A percentile compares a stretch with the other conserved stretches of the same genome.
phyloP scores from a whole-genome alignment of 30 jellyfish, hydroid and myxozoan genomes.

The Cassiopea xamachana region DNA sequence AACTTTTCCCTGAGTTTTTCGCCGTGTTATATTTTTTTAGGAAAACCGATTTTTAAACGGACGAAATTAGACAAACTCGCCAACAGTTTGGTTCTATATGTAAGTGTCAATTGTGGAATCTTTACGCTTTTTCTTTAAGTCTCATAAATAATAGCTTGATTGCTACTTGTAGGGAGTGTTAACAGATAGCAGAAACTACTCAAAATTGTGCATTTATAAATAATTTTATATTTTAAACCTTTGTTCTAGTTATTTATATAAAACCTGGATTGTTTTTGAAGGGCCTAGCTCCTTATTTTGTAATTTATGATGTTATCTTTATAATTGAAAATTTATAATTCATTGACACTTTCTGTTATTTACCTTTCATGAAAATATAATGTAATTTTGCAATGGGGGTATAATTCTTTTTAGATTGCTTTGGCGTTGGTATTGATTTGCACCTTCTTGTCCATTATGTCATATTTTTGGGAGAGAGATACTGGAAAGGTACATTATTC shows the following conservation, averaged over 20 bases:
- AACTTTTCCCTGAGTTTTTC: too few relatives aligned
- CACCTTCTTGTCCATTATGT: conserved; percentile 92
- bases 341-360: too few relatives aligned
- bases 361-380: too few relatives aligned
- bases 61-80: conserved; percentile 88
- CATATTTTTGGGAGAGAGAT: conserved; percentile 89
- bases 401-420: conserved; percentile 80
- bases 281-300: too few relatives aligned
- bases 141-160: background rate
- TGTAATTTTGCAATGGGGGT: background rate
- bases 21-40: conserved; percentile 13
- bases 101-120: conserved; percentile 21
- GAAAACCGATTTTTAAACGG: conserved; percentile 84
- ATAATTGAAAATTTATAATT: too few relatives aligned
- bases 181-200: too few relatives aligned
- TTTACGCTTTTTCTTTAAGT: background rate
- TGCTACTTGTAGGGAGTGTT: too few relatives aligned
- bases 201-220: too few relatives aligned
- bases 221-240: too few relatives aligned
- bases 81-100: conserved; percentile 87
- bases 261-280: too few relatives aligned
- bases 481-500: conserved; percentile 89
- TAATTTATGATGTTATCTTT: too few relatives aligned
- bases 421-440: conserved; percentile 71
- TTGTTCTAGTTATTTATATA: too few relatives aligned